A percentile compares a stretch with the other conserved stretches of the same genome.
These are phyloP conservation scores for Siniperca undulata DNA, from an alignment of 2,797 vertebrate species.

Conservation along the genomic window DNA sequence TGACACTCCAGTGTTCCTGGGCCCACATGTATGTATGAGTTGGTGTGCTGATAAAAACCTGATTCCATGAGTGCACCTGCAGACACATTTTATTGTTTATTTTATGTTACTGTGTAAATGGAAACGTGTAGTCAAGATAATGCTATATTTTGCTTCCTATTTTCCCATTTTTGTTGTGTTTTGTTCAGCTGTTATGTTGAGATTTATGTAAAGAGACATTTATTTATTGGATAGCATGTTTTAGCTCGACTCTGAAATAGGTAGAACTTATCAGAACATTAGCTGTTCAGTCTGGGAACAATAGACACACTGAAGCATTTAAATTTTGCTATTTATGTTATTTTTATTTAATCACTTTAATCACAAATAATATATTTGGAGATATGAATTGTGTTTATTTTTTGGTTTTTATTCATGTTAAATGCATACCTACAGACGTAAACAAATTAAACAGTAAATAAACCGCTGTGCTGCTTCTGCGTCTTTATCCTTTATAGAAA, in stretches of 20 bases:
- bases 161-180: constrained; percentile 24
- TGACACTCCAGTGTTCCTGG: constrained; percentile 24
- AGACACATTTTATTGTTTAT: constrained; percentile 32
- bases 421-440: constrained; percentile 46
- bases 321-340: constrained; percentile 45
- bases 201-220: constrained; percentile 33
- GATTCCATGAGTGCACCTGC: neutral
- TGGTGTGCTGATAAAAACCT: constrained; percentile 6
- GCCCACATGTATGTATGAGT: constrained; percentile 1
- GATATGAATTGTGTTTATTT: constrained; percentile 30
- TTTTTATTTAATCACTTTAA: constrained; percentile 51
- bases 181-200: constrained; percentile 35
- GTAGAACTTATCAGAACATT: constrained; percentile 13
- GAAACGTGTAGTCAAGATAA: constrained; percentile 8
- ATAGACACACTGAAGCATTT: constrained; percentile 24
- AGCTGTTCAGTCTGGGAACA: constrained; percentile 20
- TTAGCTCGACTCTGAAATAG: constrained; percentile 41
- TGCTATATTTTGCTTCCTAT: neutral
- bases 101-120: constrained; percentile 31
- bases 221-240: constrained; percentile 59
- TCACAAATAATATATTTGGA: constrained; percentile 49
- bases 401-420: constrained; percentile 40
- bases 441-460: constrained; percentile 53
- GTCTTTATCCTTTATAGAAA: constrained; percentile 3
- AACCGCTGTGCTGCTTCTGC: neutral